Evolutionary conservation across 2,113 vertebrate species (phyloP).

Genomic region (Crotalus helleri): DNA sequence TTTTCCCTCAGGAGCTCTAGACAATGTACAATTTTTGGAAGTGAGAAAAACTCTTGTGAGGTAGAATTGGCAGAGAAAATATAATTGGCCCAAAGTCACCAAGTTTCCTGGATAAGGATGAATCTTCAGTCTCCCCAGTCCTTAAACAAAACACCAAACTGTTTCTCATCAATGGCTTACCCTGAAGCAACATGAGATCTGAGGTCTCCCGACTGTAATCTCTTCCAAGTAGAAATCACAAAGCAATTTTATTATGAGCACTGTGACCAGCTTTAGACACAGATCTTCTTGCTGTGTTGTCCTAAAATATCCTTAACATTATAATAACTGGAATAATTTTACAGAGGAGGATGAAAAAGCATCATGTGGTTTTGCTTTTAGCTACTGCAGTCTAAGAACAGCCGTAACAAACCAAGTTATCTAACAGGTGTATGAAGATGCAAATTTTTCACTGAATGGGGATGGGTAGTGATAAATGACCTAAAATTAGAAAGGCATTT

Average conservation of each 20-base stretch:
- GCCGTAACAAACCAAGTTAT: slow-evolving; percentile 42
- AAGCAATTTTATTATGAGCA: not conserved
- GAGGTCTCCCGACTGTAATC: not conserved
- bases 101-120: not conserved
- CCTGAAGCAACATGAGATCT: not conserved
- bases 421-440: slow-evolving; percentile 34
- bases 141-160: not conserved
- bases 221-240: not conserved
- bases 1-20: not conserved
- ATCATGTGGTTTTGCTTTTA: slow-evolving; percentile 21
- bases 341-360: slow-evolving; percentile 19
- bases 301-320: not conserved
- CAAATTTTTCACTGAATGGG: slow-evolving; percentile 41
- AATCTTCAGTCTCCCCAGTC: not conserved
- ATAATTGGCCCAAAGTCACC: not conserved
- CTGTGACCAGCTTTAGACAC: not conserved
- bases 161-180: not conserved
- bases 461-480: slow-evolving; percentile 21
- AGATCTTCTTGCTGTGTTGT: not conserved
- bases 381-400: slow-evolving; percentile 21
- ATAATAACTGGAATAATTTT: not conserved
- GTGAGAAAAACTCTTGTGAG: not conserved
- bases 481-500: slow-evolving; percentile 57
- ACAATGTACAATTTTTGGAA: not conserved
- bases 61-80: not conserved